Base-by-base conservation (phyloP, 64 coral and sea anemone species). In the Orbicella faveolata region DNA sequence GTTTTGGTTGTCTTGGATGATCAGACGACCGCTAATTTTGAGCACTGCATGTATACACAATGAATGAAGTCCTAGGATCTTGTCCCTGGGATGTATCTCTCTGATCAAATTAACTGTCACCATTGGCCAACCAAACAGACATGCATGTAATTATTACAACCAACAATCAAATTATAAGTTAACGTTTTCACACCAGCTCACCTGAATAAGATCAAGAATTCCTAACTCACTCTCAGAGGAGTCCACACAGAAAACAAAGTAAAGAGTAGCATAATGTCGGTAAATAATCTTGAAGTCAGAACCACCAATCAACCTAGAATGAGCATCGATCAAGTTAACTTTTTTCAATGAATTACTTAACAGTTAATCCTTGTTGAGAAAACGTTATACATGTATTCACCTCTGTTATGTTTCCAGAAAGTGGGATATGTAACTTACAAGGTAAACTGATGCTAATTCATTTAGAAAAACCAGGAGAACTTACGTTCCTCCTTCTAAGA, bases 171-270 rank as follows among this genome's bases (percentile, higher is more conserved):
- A n/a, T 9, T 53, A 4, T 39, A 39, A 48, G 4, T 0, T 7
- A 78, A 54, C 12, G 21, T 54, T 20, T 62, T 16, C 12, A 15
- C 21, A 25, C 67, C n/a, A 79, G 70, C 67, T 81, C 52, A 99
- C 97, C 91, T 99, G 97, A 83, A 99, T 99, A 6, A 99, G 88
- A 93, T 99, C 97, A 62, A 99, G 72, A 85, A 99, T 99, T n/a
- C 97, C 97, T 79, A 99, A 84, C 53, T 99, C 97, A 91, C 97
- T 99, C 51, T 99, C 97, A 52, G 97, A 99, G n/a, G 97, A 99
- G 73, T 99, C 97, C n/a, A 99, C 97, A 92, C 97, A 99, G 88
- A 99, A 99, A 25, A 99, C 97, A 78, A 99, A 99, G 74, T 99
- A 99, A 23, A 99, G 86, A 25, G 97, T 99, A 10, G 97, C 97